Conservation (phyloP, 2,888 invertebrate species). For the Lordiphosa fenestrarum region DNA sequence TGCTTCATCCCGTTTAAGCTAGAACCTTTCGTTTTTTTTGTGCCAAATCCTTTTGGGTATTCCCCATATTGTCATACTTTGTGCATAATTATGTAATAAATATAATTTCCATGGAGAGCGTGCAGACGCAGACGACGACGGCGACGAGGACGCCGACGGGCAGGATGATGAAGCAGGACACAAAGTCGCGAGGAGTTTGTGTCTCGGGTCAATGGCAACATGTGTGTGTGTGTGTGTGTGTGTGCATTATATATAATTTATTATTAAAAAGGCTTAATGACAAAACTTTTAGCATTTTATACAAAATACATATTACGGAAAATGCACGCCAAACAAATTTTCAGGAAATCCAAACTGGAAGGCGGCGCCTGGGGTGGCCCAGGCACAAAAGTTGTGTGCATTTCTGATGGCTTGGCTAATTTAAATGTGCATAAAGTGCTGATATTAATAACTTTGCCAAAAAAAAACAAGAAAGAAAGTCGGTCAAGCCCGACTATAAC, state of each 20-base stretch:
- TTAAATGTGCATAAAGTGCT: slow-evolving; percentile 13
- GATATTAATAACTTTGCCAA: neutral
- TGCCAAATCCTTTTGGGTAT: slow-evolving; percentile 1
- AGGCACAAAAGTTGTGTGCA: slow-evolving; percentile 10
- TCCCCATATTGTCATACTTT: slow-evolving; percentile 40
- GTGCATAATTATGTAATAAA: slow-evolving; percentile 71
- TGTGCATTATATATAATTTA: slow-evolving; percentile 48
- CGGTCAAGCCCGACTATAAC: too few relatives aligned
- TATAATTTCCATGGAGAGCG: slow-evolving; percentile 57
- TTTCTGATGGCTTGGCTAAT: slow-evolving; percentile 15
- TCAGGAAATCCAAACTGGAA: neutral
- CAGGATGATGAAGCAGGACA: slow-evolving; percentile 26
- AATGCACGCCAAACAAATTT: slow-evolving; percentile 12
- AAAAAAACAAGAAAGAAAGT: too few relatives aligned
- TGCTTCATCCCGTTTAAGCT: too few relatives aligned
- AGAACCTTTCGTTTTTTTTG: neutral
- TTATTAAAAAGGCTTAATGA: slow-evolving; percentile 72
- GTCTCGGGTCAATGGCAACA: slow-evolving; percentile 39
- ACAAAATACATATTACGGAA: slow-evolving; percentile 27
- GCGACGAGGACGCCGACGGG: neutral
- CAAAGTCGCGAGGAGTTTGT: slow-evolving; percentile 20
- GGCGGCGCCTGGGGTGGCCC: too few relatives aligned
- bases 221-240: slow-evolving; percentile 4
- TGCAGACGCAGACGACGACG: neutral
- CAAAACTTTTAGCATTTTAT: slow-evolving; percentile 60